A percentile compares a stretch with the other conserved stretches of the same genome.
Evolutionary conservation across 2,888 invertebrate genomes (phyloP).

Genomic region (Drosophila parthenogenetica): DNA sequence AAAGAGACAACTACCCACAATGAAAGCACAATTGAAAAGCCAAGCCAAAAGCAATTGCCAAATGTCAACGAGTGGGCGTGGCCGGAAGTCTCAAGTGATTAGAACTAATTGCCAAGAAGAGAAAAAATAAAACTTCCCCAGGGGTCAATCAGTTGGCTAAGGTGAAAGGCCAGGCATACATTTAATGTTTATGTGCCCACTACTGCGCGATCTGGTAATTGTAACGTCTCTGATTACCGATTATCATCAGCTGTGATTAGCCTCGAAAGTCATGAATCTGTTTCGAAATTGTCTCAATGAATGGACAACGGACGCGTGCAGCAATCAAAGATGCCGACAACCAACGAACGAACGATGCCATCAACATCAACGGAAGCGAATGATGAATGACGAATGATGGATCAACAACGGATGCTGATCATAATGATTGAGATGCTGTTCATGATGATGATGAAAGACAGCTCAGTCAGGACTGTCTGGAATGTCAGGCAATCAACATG

Average conservation of each 20-base stretch:
- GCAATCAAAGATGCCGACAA: conserved; percentile 48
- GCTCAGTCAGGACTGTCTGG: conserved; percentile 1
- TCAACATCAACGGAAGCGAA: conserved; percentile 43
- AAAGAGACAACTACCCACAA: background rate
- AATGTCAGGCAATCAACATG: conserved; percentile 20
- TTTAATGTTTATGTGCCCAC: background rate
- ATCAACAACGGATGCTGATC: conserved; percentile 39
- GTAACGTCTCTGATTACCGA: conserved; percentile 47
- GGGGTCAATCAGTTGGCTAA: conserved; percentile 19
- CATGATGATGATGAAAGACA: conserved; percentile 5
- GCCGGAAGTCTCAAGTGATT: conserved; percentile 71
- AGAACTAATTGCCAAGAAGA: conserved; percentile 69
- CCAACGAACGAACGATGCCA: conserved; percentile 8
- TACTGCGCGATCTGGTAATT: conserved; percentile 40
- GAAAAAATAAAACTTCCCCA: conserved; percentile 16
- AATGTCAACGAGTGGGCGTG: conserved; percentile 62
- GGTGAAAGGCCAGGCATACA: conserved; percentile 61
- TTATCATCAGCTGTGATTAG: conserved; percentile 49
- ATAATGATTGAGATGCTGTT: conserved; percentile 6
- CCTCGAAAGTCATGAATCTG: conserved; percentile 32
- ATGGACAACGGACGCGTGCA: conserved; percentile 22
- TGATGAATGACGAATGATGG: conserved; percentile 29
- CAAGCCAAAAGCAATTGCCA: conserved; percentile 28
- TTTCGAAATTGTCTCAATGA: conserved; percentile 17
- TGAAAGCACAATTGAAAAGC: conserved; percentile 47